A percentile compares a stretch with the other conserved stretches of the same genome.
Evolutionary conservation across 2,888 invertebrate species (phyloP).

Genomic region (Eupithecia insigniata): DNA sequence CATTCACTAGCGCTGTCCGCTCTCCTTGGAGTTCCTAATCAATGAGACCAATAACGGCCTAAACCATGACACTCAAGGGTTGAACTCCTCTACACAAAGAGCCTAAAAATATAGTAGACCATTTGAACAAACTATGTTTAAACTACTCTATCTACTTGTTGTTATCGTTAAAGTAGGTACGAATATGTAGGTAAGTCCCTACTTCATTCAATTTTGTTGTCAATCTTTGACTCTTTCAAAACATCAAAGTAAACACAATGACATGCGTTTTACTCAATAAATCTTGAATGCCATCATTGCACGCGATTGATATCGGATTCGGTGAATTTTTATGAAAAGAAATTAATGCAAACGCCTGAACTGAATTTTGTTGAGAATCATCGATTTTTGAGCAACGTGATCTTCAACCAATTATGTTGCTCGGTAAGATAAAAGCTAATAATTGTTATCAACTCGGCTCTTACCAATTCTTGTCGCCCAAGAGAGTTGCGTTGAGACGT

Average conservation of each 20-base stretch:
- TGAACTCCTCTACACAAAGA: neutral
- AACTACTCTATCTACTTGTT: too few species aligned
- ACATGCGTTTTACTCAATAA: neutral
- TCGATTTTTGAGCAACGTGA: neutral
- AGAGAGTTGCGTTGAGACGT: neutral
- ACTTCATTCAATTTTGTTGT: neutral
- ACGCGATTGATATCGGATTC: neutral
- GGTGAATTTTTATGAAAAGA: neutral
- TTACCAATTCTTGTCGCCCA: neutral
- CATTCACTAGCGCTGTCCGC: neutral
- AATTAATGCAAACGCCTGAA: too few species aligned
- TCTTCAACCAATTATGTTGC: neutral
- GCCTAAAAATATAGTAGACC: neutral
- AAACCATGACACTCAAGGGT: neutral
- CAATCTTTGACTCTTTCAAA: neutral
- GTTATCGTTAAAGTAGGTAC: too few species aligned
- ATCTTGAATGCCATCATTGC: neutral
- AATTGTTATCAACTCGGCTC: neutral
- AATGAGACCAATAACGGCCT: neutral
- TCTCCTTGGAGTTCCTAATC: neutral
- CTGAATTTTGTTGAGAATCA: too few species aligned
- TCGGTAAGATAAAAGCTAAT: neutral
- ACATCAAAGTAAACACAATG: neutral
- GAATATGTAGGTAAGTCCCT: too few species aligned
- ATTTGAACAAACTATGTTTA: too few species aligned